phyloP scores from a whole-genome alignment of 2,113 vertebrate genomes.

The Oceanodroma tethys region DNA sequence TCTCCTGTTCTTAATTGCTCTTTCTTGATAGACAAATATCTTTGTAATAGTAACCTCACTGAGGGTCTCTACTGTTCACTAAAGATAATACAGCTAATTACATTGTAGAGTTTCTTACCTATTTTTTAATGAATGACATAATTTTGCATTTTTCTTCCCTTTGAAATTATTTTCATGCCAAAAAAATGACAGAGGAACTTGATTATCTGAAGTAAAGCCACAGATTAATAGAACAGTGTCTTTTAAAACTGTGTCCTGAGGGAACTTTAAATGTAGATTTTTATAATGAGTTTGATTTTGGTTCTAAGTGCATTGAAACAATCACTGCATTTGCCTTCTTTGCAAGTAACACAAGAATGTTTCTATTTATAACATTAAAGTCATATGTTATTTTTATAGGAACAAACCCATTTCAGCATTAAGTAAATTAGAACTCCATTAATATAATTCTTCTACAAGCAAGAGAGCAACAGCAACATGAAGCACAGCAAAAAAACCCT shows the following conservation, averaged over 20 bases:
- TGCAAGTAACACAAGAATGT: neutral
- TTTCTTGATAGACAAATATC: neutral
- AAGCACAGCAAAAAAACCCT: neutral
- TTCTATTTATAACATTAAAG: neutral
- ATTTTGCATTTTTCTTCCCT: neutral
- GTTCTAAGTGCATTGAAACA: neutral
- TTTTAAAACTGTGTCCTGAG: neutral
- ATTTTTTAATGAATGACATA: neutral
- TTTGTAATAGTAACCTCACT: neutral
- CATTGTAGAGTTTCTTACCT: neutral
- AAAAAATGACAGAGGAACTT: neutral
- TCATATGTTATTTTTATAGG: neutral
- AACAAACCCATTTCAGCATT: neutral
- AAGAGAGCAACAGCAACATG: neutral
- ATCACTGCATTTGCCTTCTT: neutral
- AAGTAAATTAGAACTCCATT: neutral
- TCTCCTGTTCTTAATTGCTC: neutral
- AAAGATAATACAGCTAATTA: neutral
- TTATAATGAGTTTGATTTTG: neutral
- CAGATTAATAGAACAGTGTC: neutral
- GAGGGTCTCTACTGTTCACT: conserved; percentile 6
- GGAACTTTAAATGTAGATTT: neutral
- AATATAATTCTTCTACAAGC: neutral
- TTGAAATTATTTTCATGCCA: neutral
- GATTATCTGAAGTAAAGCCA: neutral